phyloP scores from a whole-genome alignment of 2,797 vertebrate species.

The Catharus ustulatus region DNA sequence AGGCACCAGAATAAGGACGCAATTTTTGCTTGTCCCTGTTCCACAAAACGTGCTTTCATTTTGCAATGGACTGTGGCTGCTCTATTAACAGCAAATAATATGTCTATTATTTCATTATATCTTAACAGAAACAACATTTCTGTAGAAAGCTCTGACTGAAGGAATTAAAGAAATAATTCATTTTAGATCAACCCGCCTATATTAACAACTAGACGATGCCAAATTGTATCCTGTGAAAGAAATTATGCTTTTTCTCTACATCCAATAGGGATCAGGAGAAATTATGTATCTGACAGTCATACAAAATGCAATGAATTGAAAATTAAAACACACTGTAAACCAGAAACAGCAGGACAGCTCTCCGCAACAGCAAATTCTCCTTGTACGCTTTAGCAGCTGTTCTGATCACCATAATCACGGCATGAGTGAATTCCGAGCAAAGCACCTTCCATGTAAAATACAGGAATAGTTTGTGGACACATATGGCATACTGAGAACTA shows the following conservation, averaged over 20 bases:
- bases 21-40: slow-evolving; percentile 52
- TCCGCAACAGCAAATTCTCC: neutral
- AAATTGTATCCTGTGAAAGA: neutral
- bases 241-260: neutral
- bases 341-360: neutral
- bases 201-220: neutral
- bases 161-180: slow-evolving; percentile 31
- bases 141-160: slow-evolving; percentile 35
- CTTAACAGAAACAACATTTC: slow-evolving; percentile 58
- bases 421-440: neutral
- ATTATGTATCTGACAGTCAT: neutral
- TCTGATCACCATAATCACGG: neutral
- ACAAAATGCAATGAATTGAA: neutral
- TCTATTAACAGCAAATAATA: slow-evolving; percentile 62
- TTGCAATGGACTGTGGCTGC: slow-evolving; percentile 46
- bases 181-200: slow-evolving; percentile 8
- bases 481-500: neutral
- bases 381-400: neutral
- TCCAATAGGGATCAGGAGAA: neutral
- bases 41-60: slow-evolving; percentile 67
- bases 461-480: neutral
- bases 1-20: slow-evolving; percentile 57
- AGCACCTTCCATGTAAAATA: neutral
- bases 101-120: slow-evolving; percentile 52
- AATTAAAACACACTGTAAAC: neutral